Evolutionary conservation across 2,888 invertebrate genomes (phyloP), one percentile per base, ranked within the genome.

Genomic region (Cephus pygmeus): DNA sequence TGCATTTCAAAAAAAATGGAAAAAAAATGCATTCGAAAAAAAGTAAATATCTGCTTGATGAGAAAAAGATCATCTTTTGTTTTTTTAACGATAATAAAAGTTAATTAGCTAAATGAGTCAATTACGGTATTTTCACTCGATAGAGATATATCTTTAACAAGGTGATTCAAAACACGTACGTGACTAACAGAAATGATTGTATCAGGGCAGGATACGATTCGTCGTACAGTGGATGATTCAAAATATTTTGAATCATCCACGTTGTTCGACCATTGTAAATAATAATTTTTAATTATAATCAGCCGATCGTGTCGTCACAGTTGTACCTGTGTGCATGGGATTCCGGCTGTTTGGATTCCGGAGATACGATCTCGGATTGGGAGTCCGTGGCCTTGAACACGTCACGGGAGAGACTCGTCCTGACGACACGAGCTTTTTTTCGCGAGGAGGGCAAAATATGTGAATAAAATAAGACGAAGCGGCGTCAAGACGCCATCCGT

Each of bases 401-500:
- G 75, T 69, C 76, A 36, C 36, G 75, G 31, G 73, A 40, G 79
- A 79, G 81, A 80, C 80, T 80, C 84, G 76, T 71, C 78, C 34
- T 73, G 76, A 79, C 75, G 77, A 77, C 75, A 76, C 82, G 79
- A 73, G 74, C 76, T 81, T 83, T 84, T 83, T 86, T 81, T 77
- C 74, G 73, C 34, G 79, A 76, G 73, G 76, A 34, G 69, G 71
- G 74, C 78, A 31, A 33, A 71, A 71, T 71, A 69, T 76, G 75
- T 80, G 80, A 82, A 79, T 79, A 80, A 81, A 82, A 79, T 79
- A 82, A 83, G 79, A 80, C 73, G 82, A 78, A 78, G 77, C 75
- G 80, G 79, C 79, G 83, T 82, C 80, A 78, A 77, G 80, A 79
- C 79, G 79, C 83, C 83, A 81, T 85, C 79, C 82, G 82, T 85